phyloP scores from a whole-genome alignment of 2,888 invertebrate genomes.

The Drosophila testacea region DNA sequence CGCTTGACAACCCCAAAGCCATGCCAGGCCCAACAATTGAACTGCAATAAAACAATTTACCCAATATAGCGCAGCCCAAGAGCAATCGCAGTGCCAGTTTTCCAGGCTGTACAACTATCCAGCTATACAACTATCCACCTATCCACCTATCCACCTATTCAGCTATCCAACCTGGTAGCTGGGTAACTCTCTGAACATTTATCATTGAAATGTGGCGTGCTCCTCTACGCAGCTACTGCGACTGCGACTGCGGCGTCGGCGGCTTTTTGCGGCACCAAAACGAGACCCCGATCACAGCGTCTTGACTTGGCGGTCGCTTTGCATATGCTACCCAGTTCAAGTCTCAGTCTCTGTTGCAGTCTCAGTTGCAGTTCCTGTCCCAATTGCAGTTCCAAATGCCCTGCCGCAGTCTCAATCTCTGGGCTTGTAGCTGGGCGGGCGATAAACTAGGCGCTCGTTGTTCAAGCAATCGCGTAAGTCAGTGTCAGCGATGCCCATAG shows the following conservation, averaged over 20 bases:
- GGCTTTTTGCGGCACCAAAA: conserved; percentile 82
- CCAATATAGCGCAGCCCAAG: conserved; percentile 77
- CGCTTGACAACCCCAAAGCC: conserved; percentile 76
- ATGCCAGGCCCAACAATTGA: conserved; percentile 77
- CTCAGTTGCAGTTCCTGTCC: conserved; percentile 17
- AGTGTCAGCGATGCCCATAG: conserved; percentile 69
- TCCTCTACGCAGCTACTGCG: conserved; percentile 66
- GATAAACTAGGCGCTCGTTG: conserved; percentile 57
- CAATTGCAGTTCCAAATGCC: conserved; percentile 7
- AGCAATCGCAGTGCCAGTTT: conserved; percentile 73
- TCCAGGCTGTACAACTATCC: conserved; percentile 9
- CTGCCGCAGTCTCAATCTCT: conserved; percentile 13
- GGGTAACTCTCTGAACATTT: conserved; percentile 72
- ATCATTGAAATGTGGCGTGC: conserved; percentile 82
- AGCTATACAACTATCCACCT: conserved; percentile 15
- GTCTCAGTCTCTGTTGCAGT: neutral
- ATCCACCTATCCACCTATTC: conserved; percentile 13
- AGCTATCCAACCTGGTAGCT: conserved; percentile 21
- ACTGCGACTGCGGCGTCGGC: conserved; percentile 37
- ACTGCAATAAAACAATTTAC: conserved; percentile 85
- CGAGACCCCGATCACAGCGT: conserved; percentile 72
- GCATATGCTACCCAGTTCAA: conserved; percentile 48
- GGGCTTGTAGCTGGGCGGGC: conserved; percentile 55
- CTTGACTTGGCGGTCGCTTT: conserved; percentile 80
- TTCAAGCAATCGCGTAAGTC: conserved; percentile 70